These are phyloP conservation scores for Achroia grisella DNA, from an alignment of 1,140 invertebrate species.

Conservation along the genomic window DNA sequence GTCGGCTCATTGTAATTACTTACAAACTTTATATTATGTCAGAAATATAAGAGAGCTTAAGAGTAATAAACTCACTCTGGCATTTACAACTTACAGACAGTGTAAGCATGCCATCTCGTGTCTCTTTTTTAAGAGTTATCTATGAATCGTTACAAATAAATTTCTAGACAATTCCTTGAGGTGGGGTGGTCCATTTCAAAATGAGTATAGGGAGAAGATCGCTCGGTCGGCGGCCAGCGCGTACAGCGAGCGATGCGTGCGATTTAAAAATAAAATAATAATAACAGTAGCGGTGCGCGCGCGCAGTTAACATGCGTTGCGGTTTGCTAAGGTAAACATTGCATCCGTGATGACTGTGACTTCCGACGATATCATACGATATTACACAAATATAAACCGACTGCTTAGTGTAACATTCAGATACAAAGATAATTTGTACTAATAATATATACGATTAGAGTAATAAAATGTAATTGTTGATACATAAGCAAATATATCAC, in stretches of 20 bases:
- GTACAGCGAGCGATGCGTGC: conserved; percentile 12
- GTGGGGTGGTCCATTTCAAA: conserved; percentile 48
- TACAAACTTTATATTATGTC: no score
- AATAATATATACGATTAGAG: no score
- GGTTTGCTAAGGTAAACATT: conserved; percentile 53
- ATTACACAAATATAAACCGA: background rate
- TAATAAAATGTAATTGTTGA: no score
- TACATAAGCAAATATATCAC: no score
- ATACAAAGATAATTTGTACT: no score
- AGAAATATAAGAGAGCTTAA: no score
- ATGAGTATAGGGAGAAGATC: conserved; percentile 3
- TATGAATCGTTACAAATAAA: no score
- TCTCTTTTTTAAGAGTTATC: no score
- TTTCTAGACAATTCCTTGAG: background rate
- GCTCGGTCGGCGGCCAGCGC: background rate
- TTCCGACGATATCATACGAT: conserved; percentile 30
- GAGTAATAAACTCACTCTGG: no score
- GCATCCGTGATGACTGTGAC: conserved; percentile 45
- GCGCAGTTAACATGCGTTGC: conserved; percentile 28
- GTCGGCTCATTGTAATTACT: no score
- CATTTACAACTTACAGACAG: no score
- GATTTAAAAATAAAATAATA: conserved; percentile 54
- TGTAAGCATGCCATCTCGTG: no score
- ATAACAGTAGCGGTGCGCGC: conserved; percentile 27
- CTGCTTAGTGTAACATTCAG: background rate